phyloP scores from a whole-genome alignment of 1,140 invertebrate genomes.

The Cecropterus lyciades region DNA sequence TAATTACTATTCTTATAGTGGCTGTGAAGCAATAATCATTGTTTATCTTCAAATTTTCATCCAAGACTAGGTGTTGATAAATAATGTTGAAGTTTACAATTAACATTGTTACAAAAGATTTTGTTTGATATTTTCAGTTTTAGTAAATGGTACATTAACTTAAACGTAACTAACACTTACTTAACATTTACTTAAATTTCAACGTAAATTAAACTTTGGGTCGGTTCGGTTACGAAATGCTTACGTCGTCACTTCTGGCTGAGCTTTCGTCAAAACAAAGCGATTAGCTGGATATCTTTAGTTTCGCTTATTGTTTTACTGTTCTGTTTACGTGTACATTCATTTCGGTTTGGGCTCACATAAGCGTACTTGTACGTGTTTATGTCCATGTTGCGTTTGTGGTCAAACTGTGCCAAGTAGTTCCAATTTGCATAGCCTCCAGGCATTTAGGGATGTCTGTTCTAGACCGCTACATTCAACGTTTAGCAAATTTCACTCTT shows the following conservation, averaged over 20 bases:
- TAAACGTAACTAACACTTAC: too few relatives aligned
- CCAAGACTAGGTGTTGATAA: too few relatives aligned
- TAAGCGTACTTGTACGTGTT: conserved; percentile 21
- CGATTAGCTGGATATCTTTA: conserved; percentile 25
- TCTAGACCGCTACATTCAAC: background rate
- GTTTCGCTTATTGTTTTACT: conserved; percentile 24
- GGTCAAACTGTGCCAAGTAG: conserved; percentile 24
- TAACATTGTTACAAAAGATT: too few relatives aligned
- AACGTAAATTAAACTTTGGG: background rate
- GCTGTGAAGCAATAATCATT: too few relatives aligned
- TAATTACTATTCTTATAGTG: too few relatives aligned
- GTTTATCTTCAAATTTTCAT: too few relatives aligned
- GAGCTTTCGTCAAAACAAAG: conserved; percentile 29
- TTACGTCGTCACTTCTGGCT: background rate
- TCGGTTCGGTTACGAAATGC: background rate
- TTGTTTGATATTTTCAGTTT: background rate
- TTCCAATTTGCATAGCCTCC: conserved; percentile 9
- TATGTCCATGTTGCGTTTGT: conserved; percentile 23
- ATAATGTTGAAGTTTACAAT: too few relatives aligned
- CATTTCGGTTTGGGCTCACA: conserved; percentile 14
- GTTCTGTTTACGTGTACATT: conserved; percentile 27
- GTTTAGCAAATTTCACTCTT: conserved; percentile 7
- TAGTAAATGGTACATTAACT: background rate
- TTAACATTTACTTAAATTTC: too few relatives aligned
- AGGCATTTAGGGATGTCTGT: conserved; percentile 17